A percentile compares a stretch with the other conserved stretches of the same genome.
These are phyloP conservation scores for Indri indri DNA, from an alignment of 2,113 vertebrate genomes.

Conservation along the genomic window DNA sequence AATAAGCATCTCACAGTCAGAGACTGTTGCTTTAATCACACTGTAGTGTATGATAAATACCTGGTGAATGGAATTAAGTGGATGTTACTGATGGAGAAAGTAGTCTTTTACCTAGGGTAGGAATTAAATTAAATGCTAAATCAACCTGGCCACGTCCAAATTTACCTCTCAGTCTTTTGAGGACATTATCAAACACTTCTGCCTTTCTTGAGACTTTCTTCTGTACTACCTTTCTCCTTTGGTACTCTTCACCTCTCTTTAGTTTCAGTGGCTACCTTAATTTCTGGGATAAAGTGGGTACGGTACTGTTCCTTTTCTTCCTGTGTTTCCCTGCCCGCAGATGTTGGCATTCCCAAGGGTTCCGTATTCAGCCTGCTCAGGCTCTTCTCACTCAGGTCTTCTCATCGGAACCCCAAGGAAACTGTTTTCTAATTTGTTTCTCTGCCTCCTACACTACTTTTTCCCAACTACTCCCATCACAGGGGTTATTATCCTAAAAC, in stretches of 20 bases:
- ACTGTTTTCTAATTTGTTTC: neutral
- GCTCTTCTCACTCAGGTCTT: neutral
- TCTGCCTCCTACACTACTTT: neutral
- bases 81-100: neutral
- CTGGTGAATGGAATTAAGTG: conserved; percentile 12
- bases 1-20: neutral
- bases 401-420: neutral
- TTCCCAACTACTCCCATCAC: neutral
- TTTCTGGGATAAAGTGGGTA: neutral
- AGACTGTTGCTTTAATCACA: neutral
- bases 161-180: neutral
- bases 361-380: neutral
- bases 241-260: neutral
- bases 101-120: neutral
- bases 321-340: neutral
- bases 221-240: neutral
- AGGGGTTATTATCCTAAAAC: neutral
- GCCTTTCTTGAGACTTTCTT: neutral
- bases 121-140: neutral
- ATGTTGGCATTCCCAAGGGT: neutral
- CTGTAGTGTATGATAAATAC: neutral
- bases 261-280: neutral
- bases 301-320: neutral
- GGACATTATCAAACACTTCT: neutral
- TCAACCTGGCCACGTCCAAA: neutral